Base-by-base conservation (phyloP, 2,888 invertebrate species). In the Ecliptopera silaceata region DNA sequence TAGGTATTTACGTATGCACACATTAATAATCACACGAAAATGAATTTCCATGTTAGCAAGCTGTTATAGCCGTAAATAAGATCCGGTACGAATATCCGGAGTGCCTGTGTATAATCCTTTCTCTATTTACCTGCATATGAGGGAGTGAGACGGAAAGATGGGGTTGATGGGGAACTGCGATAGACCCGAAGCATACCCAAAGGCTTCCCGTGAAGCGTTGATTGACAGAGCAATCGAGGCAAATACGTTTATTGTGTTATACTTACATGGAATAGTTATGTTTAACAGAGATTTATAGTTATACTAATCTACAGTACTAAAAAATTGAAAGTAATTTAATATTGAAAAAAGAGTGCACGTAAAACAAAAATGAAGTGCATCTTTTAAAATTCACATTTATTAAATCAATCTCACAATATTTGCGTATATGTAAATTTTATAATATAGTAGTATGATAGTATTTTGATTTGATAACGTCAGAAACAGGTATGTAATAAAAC, bases 61-160 rank as follows among this genome's bases (percentile, higher is more conserved):
- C 80, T 80, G 80, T 79, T 78, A 80, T 71, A 77, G 77, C 83
- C 80, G 82, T 82, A 83, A 87, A 86, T 85, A 83, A 80, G 82
- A 80, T 82, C 86, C 86, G 84, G 80, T 78, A 76, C 77, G 76
- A 86, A 88, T 84, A 84, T 86, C 85, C 84, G 84, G 77, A 43
- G 43, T 38, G 53, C 48, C 47, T 64, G 58, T 58, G 43, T 49
- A 15, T 59, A 41, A 41, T 48, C 43, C 57, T 62, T 44, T 79
- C 82, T 61, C 73, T 72, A 62, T 80, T 66, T 51, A 42, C 38
- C 59, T 41, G 42, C 48, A 29, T 57, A 44, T 0, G 68, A 51
- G 53, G 6, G 70, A 70, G 57, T 55, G 70, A 65, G 76, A 71
- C 8, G 50, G 56, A 71, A 59, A 62, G 57, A 63, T 56, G 64